These are phyloP conservation scores for Lontra canadensis DNA, from an alignment of 2,113 vertebrate species.

Conservation along the genomic window DNA sequence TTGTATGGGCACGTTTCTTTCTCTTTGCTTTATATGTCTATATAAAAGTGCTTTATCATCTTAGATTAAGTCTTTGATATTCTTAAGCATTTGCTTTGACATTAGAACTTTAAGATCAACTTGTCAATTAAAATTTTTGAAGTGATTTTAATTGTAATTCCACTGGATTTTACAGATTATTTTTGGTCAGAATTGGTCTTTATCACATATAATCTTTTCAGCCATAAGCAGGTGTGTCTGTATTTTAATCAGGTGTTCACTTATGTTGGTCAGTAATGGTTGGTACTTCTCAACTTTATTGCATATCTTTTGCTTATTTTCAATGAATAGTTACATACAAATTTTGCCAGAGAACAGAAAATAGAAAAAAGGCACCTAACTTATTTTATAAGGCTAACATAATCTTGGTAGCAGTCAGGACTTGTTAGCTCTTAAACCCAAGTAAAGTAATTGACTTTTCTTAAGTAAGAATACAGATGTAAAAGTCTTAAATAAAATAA, in stretches of 20 bases:
- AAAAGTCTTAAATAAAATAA: not conserved
- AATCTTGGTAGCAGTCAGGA: not conserved
- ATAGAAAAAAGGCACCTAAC: not conserved
- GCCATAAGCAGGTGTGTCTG: not conserved
- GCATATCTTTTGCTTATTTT: not conserved
- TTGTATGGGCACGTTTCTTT: not conserved
- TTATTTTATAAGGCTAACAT: not conserved
- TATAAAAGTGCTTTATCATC: not conserved
- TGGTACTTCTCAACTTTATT: not conserved
- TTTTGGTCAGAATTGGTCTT: not conserved
- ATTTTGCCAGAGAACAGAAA: conserved; percentile 25
- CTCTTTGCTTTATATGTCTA: not conserved
- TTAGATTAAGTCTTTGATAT: not conserved
- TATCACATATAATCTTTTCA: not conserved
- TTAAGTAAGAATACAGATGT: not conserved
- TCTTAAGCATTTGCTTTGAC: conserved; percentile 12
- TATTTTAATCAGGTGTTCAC: conserved; percentile 37
- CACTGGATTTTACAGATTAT: not conserved
- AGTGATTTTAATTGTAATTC: not conserved
- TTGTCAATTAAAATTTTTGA: not conserved
- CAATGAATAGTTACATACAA: conserved; percentile 18
- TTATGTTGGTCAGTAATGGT: not conserved
- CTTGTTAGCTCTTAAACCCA: not conserved
- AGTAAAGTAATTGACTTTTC: conserved; percentile 1
- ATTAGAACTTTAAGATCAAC: conserved; percentile 9